These are phyloP conservation scores for Leptocoma aspasia DNA, from an alignment of 2,113 vertebrate species.

Conservation along the genomic window DNA sequence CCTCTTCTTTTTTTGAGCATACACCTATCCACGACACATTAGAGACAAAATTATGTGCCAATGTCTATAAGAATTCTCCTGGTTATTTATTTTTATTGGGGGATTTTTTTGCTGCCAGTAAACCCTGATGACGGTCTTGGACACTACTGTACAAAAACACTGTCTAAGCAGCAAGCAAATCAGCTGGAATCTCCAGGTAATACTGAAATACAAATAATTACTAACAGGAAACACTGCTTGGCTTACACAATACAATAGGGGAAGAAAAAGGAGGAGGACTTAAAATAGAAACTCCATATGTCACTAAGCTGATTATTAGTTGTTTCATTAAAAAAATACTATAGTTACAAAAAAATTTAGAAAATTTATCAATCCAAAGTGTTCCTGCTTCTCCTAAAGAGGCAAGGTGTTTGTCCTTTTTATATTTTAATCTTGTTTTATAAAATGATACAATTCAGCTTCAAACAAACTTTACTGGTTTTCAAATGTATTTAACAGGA, in stretches of 20 bases:
- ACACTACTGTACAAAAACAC: background rate
- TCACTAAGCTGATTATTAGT: background rate
- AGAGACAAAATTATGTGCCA: background rate
- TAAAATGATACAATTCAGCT: background rate
- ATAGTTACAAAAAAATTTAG: background rate
- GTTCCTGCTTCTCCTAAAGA: background rate
- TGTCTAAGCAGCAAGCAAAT: background rate
- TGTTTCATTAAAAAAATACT: background rate
- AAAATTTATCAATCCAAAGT: background rate
- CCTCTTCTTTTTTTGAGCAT: background rate
- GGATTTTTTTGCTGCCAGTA: background rate
- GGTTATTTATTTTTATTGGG: background rate
- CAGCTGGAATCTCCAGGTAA: conserved; percentile 7
- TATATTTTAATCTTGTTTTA: background rate
- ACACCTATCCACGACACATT: background rate
- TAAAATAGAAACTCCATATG: conserved; percentile 15
- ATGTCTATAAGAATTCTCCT: background rate
- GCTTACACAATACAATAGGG: background rate
- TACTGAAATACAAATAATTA: conserved; percentile 24
- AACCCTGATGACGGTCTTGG: background rate
- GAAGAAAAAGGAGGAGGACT: background rate
- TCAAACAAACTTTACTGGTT: background rate
- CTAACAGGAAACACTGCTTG: conserved; percentile 29
- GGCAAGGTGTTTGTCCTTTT: background rate
- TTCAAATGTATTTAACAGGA: background rate